A percentile compares a stretch with the other conserved stretches of the same genome.
Conservation (phyloP, 2,113 vertebrate species). For the Ploceus nigricollis region DNA sequence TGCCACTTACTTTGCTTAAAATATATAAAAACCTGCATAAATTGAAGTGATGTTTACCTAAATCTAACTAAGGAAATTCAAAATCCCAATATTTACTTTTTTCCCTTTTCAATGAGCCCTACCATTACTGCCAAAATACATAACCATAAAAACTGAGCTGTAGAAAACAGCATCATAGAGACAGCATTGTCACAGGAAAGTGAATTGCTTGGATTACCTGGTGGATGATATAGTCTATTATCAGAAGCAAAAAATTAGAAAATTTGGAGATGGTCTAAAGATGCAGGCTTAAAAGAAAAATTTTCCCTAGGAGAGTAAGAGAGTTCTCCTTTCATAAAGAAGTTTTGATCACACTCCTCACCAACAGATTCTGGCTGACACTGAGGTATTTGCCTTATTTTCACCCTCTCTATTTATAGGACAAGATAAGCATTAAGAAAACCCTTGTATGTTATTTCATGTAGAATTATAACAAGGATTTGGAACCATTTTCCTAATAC, state of each 20-base stretch:
- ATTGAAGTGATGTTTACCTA: neutral
- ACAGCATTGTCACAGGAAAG: neutral
- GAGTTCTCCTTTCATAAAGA: neutral
- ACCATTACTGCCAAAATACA: neutral
- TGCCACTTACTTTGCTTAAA: neutral
- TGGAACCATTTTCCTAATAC: neutral
- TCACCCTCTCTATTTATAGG: neutral
- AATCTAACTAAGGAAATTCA: neutral
- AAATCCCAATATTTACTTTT: neutral
- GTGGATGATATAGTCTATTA: neutral
- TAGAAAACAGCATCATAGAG: neutral
- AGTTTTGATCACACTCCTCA: neutral
- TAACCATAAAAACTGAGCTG: neutral
- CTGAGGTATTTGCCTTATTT: neutral
- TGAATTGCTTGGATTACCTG: neutral
- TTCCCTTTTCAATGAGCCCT: neutral
- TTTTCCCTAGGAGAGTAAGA: neutral
- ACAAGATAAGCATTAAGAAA: neutral
- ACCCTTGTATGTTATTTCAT: neutral
- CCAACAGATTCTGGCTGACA: neutral
- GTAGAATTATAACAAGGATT: neutral
- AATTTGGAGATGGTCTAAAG: neutral
- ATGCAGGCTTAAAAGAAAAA: neutral
- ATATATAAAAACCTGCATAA: neutral
- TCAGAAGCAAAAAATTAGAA: neutral